Evolutionary conservation across 2,113 vertebrate species (phyloP), one percentile per base, ranked within the genome.

Genomic region (Circaetus gallicus): DNA sequence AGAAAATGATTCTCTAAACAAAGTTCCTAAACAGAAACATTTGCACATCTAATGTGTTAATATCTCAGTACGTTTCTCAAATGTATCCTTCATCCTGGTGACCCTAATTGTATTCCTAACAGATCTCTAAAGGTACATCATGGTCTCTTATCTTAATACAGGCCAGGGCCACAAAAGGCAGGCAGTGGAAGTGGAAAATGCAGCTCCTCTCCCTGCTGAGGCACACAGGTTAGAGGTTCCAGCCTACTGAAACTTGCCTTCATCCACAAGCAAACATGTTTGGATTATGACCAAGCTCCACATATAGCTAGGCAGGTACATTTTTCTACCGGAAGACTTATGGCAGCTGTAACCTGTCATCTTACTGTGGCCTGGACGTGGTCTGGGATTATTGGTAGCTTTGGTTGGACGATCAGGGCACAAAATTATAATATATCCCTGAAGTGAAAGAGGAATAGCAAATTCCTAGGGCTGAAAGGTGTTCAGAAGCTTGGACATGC

Each of bases 281-380:
- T 94, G 86, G 84, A 82, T 95, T 89, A 88, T 1, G 32, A 87
- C 49, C 53, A 69, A 85, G 47, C 45, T 90, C n/a, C 84, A 62
- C 0, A 1, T 73, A 62, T 2, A 89, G 62, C 66, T 62, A 91
- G 49, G 59, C 38, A 93, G 45, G 58, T 89, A 55, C 65, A 43
- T 85, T 94, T 90, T 89, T 88, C 91, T 85, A 91, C 79, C 50
- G 55, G 29, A 91, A 88, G 78, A 97, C 53, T 80, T 81, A 88
- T 3, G 50, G 82, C 85, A 90, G 91, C 79, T 59, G 47, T 70
- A 94, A 90, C 79, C 45, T 15, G 17, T 84, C 82, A 91, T 70
- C 67, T 21, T n/a, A 52, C 66, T 29, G 50, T 52, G 38, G 86
- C 50, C 91, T 91, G 70, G 50, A 94, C 45, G 85, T 89, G 82